A percentile compares a stretch with the other conserved stretches of the same genome.
phyloP scores from a whole-genome alignment of 2,797 vertebrate genomes.

The Sebastiscus albofasciatus region DNA sequence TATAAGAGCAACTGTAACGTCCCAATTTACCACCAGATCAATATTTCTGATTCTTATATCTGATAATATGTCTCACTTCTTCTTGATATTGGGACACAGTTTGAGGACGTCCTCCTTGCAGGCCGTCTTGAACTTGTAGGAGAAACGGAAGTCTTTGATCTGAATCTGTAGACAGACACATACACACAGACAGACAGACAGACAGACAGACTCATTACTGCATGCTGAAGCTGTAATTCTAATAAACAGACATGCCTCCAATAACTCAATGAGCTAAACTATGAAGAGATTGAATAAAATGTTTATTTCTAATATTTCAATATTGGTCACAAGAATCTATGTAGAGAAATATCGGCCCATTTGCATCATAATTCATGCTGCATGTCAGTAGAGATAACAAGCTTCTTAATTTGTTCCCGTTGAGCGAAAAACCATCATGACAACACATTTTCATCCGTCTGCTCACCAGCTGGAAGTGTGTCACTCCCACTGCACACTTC shows the following conservation, averaged over 20 bases:
- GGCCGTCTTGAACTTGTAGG: conserved; percentile 99
- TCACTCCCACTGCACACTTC: conserved; percentile 93
- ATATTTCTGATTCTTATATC: not conserved
- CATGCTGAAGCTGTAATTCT: not conserved
- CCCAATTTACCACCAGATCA: not conserved
- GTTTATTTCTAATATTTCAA: not conserved
- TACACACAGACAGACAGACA: no score
- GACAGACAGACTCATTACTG: not conserved
- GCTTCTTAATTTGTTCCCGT: not conserved
- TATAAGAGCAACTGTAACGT: no score
- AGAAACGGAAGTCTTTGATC: conserved; percentile 98
- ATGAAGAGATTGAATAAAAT: not conserved
- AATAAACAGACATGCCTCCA: not conserved
- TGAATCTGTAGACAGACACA: conserved; percentile 85
- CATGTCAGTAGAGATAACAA: not conserved
- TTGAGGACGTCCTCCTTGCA: conserved; percentile 98
- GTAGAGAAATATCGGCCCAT: not conserved
- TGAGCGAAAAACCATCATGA: not conserved
- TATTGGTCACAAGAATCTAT: not conserved
- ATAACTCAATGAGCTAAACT: not conserved
- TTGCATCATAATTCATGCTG: not conserved
- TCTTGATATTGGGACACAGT: conserved; percentile 97
- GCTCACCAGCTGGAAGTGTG: conserved; percentile 97
- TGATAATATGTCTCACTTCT: conserved; percentile 87
- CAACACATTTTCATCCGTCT: not conserved